phyloP scores from a whole-genome alignment of 2,888 invertebrate genomes.

The Coenonympha arcania region DNA sequence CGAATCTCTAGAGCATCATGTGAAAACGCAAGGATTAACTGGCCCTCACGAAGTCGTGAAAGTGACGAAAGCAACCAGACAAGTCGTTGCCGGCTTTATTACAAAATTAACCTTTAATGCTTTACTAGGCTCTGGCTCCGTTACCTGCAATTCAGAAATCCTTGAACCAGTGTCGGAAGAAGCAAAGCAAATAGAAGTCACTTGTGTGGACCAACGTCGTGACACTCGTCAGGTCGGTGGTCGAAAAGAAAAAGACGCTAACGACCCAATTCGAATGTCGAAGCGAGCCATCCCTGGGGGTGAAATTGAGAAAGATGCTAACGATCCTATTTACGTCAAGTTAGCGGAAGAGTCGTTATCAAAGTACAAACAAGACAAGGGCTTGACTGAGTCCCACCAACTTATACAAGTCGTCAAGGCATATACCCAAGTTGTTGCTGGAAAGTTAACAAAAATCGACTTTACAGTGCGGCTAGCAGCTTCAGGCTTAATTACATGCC shows the following conservation, averaged over 20 bases:
- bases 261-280: constrained; percentile 31
- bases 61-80: constrained; percentile 2
- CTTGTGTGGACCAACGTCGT: not conserved
- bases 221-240: constrained; percentile 21
- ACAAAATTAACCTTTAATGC: constrained; percentile 1
- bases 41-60: not conserved
- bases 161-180: constrained; percentile 4
- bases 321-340: not conserved
- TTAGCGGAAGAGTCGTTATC: constrained; percentile 3
- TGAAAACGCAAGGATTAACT: not conserved
- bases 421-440: constrained; percentile 7
- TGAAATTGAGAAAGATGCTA: not conserved
- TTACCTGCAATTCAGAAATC: constrained; percentile 2
- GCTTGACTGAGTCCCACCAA: not conserved
- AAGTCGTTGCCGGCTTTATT: not conserved
- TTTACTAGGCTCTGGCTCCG: not conserved
- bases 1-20: not conserved
- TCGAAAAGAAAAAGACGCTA: constrained; percentile 25
- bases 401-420: not conserved
- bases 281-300: not conserved
- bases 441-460: not conserved
- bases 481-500: not conserved
- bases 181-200: constrained; percentile 36
- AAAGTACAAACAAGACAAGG: not conserved
- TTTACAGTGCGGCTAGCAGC: not conserved